Evolutionary conservation across 2,797 vertebrate genomes (phyloP), one percentile per base, ranked within the genome.

Genomic region (Aldrovandia affinis): DNA sequence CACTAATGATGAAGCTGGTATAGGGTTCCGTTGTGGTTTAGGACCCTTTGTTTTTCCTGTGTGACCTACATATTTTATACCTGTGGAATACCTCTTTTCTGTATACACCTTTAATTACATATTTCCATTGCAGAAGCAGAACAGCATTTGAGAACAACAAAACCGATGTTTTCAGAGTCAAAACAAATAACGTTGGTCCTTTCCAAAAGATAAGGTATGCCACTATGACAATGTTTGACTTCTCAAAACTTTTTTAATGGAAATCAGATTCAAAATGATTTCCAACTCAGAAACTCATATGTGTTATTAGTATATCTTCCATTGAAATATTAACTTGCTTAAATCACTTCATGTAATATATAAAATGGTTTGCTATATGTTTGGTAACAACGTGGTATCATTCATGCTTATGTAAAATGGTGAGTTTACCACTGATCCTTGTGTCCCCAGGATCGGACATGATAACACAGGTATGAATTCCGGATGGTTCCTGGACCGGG

Each of bases 111-210:
- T 22, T 77, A 78, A 30, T 42, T 59, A n/a, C 8, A 9, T 70
- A 78, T 88, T 87, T 88, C 85, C 85, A 15, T 95, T 94, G 81
- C 93, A 99, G 98, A 95, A 99, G 97, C 80, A 95, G 97, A 88
- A 98, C 97, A 0, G 97, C 98, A 30, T 99, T 99, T 18, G 97
- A 97, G 90, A 97, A 95, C 84, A 95, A 93, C 88, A 99, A 98
- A 87, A 97, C 97, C 0, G 98, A 99, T 0, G 97, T 99, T 61
- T 99, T 99, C 89, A 95, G 98, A 79, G 95, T 99, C 14, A 96
- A 97, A 95, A 99, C 98, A 86, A 97, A 99, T 90, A 99, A 98
- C 0, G 95, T 99, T 0, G 98, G 98, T 83, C 88, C 94, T 80
- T 87, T 99, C 86, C 97, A 95, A 93, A 99, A 99, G 92, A 95